Base-by-base conservation (phyloP, 2,888 invertebrate species). In the Limenitis camilla region DNA sequence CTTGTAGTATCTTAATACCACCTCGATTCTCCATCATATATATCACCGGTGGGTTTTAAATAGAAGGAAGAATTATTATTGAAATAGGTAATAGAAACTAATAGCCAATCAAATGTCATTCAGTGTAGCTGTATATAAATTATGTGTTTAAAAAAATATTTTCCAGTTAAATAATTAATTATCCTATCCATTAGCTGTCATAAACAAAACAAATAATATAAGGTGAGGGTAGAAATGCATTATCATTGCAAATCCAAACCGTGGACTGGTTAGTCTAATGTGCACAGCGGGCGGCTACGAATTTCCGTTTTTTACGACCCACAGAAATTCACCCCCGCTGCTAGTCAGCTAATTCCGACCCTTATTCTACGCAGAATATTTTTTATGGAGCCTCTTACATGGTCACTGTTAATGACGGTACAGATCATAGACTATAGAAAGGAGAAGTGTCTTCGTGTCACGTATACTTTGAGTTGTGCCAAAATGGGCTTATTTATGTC, bases 311-410 rank as follows among this genome's bases (percentile, higher is more conserved):
- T 59, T 52, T 56, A 57, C 61, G 58, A 61, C 65, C 67, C 68
- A 64, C 65, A 67, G 65, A 69, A 64, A 63, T 64, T 60, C 55
- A 52, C 69, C 65, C 76, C 76, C 65, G 72, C 71, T 71, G 76
- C 56, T 68, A 61, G 44, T 38, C 49, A 54, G 63, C 67, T 69
- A 72, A 72, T 76, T 75, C 69, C 68, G 67, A 62, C 62, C 60
- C 57, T 52, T 54, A 53, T 51, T 31, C 48, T 41, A 47, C 44
- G 51, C 45, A 46, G 45, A 58, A 56, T 51, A 54, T 60, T 60
- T 60, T 50, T 60, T 56, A 50, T 51, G 29, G 40, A 43, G 51
- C 55, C 39, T 47, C 48, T 52, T 49, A 48, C 50, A 49, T 42
- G 40, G 36, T 39, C 55, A 42, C 39, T 45, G 35, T 45, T 55